These are phyloP conservation scores for Porites cylindrica DNA, from an alignment of 92 coral and sea anemone genomes.

Conservation along the genomic window DNA sequence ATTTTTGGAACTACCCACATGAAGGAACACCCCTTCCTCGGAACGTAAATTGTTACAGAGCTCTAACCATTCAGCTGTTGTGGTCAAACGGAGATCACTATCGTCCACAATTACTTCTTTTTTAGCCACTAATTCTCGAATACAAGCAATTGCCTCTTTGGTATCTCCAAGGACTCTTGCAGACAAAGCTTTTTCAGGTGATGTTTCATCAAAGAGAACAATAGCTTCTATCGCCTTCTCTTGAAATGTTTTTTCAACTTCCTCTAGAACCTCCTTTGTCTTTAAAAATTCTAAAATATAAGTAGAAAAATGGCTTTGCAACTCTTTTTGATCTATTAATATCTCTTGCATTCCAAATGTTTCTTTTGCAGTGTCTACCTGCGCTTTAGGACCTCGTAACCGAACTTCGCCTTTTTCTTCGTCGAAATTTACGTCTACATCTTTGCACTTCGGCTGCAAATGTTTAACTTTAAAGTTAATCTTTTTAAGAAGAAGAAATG, in stretches of 20 bases:
- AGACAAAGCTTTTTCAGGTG: constrained; percentile 14
- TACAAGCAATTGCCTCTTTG: constrained; percentile 48
- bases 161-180: constrained; percentile 45
- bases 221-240: constrained; percentile 40
- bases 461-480: constrained; percentile 53
- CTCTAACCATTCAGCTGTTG: constrained; percentile 39
- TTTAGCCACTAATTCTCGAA: constrained; percentile 37
- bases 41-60: constrained; percentile 26
- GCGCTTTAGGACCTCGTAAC: constrained; percentile 71
- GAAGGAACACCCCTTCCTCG: constrained; percentile 34
- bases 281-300: constrained; percentile 53
- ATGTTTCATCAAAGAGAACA: constrained; percentile 33
- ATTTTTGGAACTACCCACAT: constrained; percentile 34
- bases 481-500: constrained; percentile 58
- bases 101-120: constrained; percentile 48
- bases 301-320: neutral
- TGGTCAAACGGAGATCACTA: constrained; percentile 11
- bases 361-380: constrained; percentile 54
- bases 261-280: constrained; percentile 23
- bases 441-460: constrained; percentile 2
- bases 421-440: constrained; percentile 59
- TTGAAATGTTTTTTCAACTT: constrained; percentile 28
- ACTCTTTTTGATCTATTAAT: constrained; percentile 33
- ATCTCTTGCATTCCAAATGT: constrained; percentile 25
- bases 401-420: constrained; percentile 47